A percentile compares a stretch with the other conserved stretches of the same genome.
phyloP scores from a whole-genome alignment of 30 jellyfish, hydroid and myxozoan genomes.

The Chironex yamaguchii region DNA sequence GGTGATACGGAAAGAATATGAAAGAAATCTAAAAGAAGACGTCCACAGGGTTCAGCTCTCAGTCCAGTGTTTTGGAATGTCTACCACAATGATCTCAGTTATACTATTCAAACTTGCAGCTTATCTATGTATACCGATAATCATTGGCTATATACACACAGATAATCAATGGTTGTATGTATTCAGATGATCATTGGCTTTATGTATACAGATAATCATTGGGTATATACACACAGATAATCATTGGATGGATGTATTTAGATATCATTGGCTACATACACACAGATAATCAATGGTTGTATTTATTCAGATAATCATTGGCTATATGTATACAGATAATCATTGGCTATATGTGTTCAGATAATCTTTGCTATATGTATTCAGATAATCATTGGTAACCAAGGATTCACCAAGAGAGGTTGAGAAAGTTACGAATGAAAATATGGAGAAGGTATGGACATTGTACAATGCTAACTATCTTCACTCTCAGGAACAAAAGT shows the following conservation, averaged over 20 bases:
- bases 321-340: too few relatives aligned
- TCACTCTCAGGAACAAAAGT: conserved; percentile 20
- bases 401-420: conserved; percentile 14
- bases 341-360: too few relatives aligned
- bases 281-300: too few relatives aligned
- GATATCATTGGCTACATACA: too few relatives aligned
- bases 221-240: too few relatives aligned
- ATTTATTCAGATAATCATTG: too few relatives aligned
- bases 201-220: too few relatives aligned
- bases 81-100: conserved; percentile 63
- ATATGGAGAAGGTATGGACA: conserved; percentile 43
- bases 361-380: too few relatives aligned
- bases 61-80: conserved; percentile 57
- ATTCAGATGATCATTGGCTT: too few relatives aligned
- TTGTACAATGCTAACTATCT: conserved; percentile 26
- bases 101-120: conserved; percentile 23
- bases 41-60: conserved; percentile 63
- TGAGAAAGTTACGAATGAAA: conserved; percentile 32
- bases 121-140: conserved; percentile 61
- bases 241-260: too few relatives aligned
- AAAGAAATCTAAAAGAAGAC: conserved; percentile 42
- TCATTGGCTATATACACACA: conserved; percentile 58
- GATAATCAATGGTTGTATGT: too few relatives aligned
- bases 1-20: conserved; percentile 49
- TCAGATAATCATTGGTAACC: too few relatives aligned